Evolutionary conservation across 1,140 invertebrate genomes (phyloP).

Genomic region (Panulirus ornatus): DNA sequence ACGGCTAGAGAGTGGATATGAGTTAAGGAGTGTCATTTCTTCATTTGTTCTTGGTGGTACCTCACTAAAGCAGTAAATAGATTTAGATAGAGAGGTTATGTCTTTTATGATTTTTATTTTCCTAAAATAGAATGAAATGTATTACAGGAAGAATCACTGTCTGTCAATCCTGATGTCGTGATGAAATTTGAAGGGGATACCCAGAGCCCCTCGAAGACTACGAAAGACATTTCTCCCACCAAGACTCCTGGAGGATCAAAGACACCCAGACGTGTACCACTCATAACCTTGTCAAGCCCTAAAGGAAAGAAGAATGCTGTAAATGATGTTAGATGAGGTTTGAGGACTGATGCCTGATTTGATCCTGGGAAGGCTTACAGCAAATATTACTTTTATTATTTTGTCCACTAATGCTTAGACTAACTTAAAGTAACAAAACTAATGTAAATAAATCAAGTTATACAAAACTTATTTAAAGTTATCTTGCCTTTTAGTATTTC

Average conservation of each 20-base stretch:
- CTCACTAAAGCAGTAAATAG: neutral
- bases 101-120: neutral
- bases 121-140: neutral
- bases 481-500: too few relatives aligned
- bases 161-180: conserved; percentile 35
- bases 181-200: conserved; percentile 55
- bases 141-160: conserved; percentile 19
- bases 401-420: too few relatives aligned
- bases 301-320: conserved; percentile 64
- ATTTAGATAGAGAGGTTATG: neutral
- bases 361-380: too few relatives aligned
- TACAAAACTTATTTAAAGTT: too few relatives aligned
- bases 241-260: conserved; percentile 78
- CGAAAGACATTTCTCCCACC: conserved; percentile 58
- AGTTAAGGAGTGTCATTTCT: neutral
- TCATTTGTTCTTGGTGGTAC: neutral
- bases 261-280: conserved; percentile 83
- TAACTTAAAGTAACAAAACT: too few relatives aligned
- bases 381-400: too few relatives aligned
- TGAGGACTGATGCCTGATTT: neutral
- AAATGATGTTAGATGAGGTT: conserved; percentile 44
- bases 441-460: too few relatives aligned
- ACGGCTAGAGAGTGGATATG: neutral
- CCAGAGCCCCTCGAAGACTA: conserved; percentile 13
- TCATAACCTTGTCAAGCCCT: conserved; percentile 73